A percentile compares a stretch with the other conserved stretches of the same genome.
Conservation (phyloP, 2,113 vertebrate species). For the Pelusios castaneus region DNA sequence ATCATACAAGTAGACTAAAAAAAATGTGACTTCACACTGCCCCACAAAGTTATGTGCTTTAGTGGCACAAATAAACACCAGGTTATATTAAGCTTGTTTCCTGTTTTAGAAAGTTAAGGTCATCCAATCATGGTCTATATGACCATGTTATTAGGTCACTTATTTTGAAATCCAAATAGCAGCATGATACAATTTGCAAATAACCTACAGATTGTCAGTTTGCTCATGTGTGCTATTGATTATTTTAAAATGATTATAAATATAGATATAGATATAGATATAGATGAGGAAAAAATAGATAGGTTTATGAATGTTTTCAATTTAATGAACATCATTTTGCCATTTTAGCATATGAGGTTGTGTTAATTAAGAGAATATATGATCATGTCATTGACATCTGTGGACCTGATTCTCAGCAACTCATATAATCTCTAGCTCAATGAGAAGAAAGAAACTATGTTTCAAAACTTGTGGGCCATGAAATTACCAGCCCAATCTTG, state of each 20-base stretch:
- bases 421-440: neutral
- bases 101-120: neutral
- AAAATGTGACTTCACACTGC: neutral
- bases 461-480: neutral
- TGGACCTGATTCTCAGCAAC: neutral
- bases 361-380: neutral
- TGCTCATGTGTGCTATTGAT: neutral
- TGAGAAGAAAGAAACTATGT: neutral
- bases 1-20: neutral
- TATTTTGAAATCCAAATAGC: neutral
- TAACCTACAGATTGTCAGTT: neutral
- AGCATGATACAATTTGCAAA: neutral
- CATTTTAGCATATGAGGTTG: neutral
- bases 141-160: neutral
- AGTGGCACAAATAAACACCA: neutral
- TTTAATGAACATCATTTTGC: neutral
- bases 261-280: neutral
- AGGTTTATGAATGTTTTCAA: neutral
- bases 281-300: neutral
- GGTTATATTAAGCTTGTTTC: neutral
- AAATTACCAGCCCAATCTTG: neutral
- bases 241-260: neutral
- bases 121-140: neutral
- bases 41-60: neutral
- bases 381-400: neutral